Evolutionary conservation across 2,797 vertebrate genomes (phyloP), one percentile per base, ranked within the genome.

Genomic region (Sebastes vulpes): DNA sequence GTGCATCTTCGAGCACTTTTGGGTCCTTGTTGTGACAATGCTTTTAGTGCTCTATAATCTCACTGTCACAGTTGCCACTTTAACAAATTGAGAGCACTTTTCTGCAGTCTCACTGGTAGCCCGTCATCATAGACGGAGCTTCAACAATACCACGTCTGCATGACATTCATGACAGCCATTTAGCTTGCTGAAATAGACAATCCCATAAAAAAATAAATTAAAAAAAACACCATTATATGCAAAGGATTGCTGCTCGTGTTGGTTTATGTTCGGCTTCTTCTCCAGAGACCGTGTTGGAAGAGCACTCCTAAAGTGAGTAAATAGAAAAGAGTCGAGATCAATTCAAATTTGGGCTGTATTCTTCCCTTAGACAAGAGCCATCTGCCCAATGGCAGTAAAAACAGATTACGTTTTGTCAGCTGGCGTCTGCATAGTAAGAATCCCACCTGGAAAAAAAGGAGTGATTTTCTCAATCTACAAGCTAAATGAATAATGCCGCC

Each of bases 41-140:
- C 81, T 84, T 88, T 92, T 86, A 80, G 80, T 35, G 78, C 63
- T 71, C 20, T 72, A 68, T 84, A 79, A 91, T 90, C 82, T 86
- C 53, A 64, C 84, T 88, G 83, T 90, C 84, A 87, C 70, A 59
- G 69, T 72, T 76, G 32, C 71, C 79, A 84, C 77, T 89, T 92
- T 29, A 84, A 70, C 72, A 89, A 83, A 88, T 70, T 68, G 69
- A 72, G 58, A 87, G 35, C 77, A 76, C 59, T 87, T 88, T 77
- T 46, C 64, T 28, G 54, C 68, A 70, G 60, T 58, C 29, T 4
- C 61, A 46, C 23, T 53, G 53, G 60, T 64, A 65, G 64, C 71
- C 52, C 10, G 25, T 85, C 76, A 71, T 64, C 56, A 54, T n/a
- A 65, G 32, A 66, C 29, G 11, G n/a, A 42, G 58, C 63, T 69